Base-by-base conservation (phyloP, 2,888 invertebrate species). In the Lasioglossum vierecki region DNA sequence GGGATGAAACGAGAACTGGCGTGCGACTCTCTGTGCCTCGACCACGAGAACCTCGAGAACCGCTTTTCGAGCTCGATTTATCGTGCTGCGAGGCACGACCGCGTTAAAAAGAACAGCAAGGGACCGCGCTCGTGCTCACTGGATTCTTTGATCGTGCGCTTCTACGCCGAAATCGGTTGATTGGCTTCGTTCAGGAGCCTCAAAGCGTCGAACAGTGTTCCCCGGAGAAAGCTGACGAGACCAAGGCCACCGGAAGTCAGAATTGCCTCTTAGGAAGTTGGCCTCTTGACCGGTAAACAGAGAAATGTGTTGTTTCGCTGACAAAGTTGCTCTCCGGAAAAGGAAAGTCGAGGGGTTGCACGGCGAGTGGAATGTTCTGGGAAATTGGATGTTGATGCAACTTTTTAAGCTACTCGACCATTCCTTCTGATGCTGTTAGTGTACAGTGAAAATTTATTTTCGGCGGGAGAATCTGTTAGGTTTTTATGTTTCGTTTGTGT, bases 61-160 rank as follows among this genome's bases (percentile, higher is more conserved):
- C 13, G 30, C 70, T 76, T 44, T 71, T 71, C 46, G 41, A 78
- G 75, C 70, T 35, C 41, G 70, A 68, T 74, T 82, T 83, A 84
- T 87, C 82, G 72, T 53, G 66, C 57, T 79, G 63, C 63, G 72
- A 82, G 80, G 79, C 63, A 49, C 53, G 41, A 46, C 39, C 5
- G 15, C 60, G 60, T 76, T 46, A 9, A 44, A 71, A 76, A 77
- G 76, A 76, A 39, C 39, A 53, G 76, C 70, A 77, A 80, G 57
- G 26, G 26, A 30, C 53, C 46, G n/a, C 13, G 44, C 0, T 26
- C n/a, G 11, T 8, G 60, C 11, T 13, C 13, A 26, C 13, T 5
- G 26, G 5, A 76, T 77, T 49, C 76, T 79, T 84, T 49, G 82
- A 57, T 39, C 60, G 76, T 22, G 78, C 22, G 84, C 79, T 82